Conservation (phyloP, 2,888 invertebrate species). For the Frankliniella intonsa region DNA sequence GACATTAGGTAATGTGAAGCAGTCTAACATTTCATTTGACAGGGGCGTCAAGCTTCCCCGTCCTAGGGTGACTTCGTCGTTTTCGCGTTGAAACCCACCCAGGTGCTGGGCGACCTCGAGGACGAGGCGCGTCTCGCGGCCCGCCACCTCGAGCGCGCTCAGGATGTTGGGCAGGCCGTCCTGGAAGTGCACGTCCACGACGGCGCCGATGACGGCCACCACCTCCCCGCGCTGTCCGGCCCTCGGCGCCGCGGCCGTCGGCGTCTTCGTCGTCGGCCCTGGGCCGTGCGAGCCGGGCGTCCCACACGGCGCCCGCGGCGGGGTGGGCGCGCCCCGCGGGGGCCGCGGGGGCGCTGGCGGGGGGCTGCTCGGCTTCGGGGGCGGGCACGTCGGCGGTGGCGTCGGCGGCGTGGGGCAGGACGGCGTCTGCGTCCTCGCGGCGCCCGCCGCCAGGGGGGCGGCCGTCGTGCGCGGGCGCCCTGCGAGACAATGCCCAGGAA, state of each 20-base stretch:
- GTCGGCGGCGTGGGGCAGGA: neutral
- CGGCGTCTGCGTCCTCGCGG: neutral
- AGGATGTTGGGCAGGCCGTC: conserved; percentile 83
- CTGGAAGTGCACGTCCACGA: conserved; percentile 94
- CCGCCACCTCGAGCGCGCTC: conserved; percentile 87
- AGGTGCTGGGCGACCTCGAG: conserved; percentile 90
- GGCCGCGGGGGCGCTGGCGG: neutral
- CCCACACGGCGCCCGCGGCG: neutral
- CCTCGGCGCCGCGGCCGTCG: neutral
- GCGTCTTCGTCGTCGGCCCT: neutral
- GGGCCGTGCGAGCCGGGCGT: neutral
- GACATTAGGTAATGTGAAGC: neutral
- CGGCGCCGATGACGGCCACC: conserved; percentile 93
- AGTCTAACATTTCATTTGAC: neutral
- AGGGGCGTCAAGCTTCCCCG: conserved; percentile 31
- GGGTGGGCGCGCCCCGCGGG: neutral
- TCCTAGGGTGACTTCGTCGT: too few relatives aligned
- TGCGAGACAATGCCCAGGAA: too few relatives aligned
- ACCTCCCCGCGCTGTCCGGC: conserved; percentile 55
- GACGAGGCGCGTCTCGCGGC: conserved; percentile 73
- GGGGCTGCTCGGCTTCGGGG: neutral
- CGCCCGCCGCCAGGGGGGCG: neutral
- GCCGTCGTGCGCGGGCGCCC: too few relatives aligned
- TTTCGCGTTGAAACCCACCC: too few relatives aligned
- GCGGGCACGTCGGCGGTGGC: neutral